Percentiles rank a stretch among this genome's conserved stretches.
Conservation (phyloP, 1,140 invertebrate genomes). For the Euwallacea fornicatus region DNA sequence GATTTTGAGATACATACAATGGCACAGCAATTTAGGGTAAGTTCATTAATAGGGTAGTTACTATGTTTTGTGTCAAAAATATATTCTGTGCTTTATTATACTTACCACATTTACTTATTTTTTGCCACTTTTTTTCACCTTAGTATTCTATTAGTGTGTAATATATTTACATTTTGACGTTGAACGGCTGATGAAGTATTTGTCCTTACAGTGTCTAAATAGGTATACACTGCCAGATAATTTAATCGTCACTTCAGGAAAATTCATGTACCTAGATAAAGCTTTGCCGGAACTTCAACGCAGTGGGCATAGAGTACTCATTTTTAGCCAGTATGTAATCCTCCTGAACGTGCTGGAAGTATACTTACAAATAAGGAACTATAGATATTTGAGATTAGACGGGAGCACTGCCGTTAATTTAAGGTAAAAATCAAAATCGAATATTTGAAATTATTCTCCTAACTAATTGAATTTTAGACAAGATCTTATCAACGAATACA, state of each 20-base stretch:
- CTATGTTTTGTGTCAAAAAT: too few relatives aligned
- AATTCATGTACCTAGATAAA: slow-evolving; percentile 80
- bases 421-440: slow-evolving; percentile 55
- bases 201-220: slow-evolving; percentile 46
- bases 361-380: slow-evolving; percentile 72
- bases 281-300: slow-evolving; percentile 73
- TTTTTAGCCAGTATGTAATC: slow-evolving; percentile 96
- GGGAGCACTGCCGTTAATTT: slow-evolving; percentile 80
- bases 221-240: slow-evolving; percentile 65
- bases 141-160: too few relatives aligned
- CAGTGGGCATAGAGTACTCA: slow-evolving; percentile 76
- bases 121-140: too few relatives aligned
- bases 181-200: too few relatives aligned
- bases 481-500: slow-evolving; percentile 78
- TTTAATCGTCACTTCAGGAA: slow-evolving; percentile 77
- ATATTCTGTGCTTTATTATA: too few relatives aligned
- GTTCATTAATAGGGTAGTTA: slow-evolving; percentile 14
- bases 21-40: slow-evolving; percentile 66
- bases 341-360: slow-evolving; percentile 88
- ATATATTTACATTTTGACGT: too few relatives aligned
- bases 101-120: too few relatives aligned
- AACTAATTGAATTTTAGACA: slow-evolving; percentile 59
- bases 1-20: slow-evolving; percentile 90
- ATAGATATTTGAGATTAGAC: slow-evolving; percentile 80
- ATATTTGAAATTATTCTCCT: not conserved